Evolutionary conservation across 2,113 vertebrate genomes (phyloP).

Genomic region (Semnornis frantzii): DNA sequence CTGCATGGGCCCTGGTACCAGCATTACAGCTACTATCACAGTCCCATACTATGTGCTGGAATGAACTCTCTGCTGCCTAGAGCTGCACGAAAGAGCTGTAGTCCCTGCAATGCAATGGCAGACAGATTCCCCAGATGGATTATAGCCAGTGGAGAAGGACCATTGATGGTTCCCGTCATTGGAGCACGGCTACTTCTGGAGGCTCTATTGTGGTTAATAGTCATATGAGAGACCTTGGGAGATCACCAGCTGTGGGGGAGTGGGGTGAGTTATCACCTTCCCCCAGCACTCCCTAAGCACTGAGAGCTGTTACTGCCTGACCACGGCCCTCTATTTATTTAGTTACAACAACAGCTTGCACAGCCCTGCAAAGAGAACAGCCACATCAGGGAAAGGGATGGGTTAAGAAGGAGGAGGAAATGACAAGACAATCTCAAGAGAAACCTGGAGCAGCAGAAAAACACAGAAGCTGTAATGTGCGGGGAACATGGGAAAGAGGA

Average conservation of each 20-base stretch:
- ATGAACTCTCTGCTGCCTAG: not conserved
- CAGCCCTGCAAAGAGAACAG: not conserved
- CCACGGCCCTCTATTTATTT: not conserved
- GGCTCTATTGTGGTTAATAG: not conserved
- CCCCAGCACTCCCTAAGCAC: not conserved
- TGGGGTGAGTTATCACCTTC: not conserved
- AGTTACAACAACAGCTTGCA: not conserved
- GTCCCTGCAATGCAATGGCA: not conserved
- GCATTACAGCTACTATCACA: not conserved
- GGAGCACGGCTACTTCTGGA: not conserved
- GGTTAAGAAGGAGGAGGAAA: conserved; percentile 26
- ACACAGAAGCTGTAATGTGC: not conserved
- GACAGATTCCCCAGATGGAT: not conserved
- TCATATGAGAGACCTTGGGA: not conserved
- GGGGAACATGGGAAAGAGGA: not conserved
- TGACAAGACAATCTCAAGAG: not conserved
- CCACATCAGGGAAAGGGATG: not conserved
- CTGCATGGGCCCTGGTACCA: fast-evolving
- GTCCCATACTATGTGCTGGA: fast-evolving
- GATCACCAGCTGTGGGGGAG: fast-evolving
- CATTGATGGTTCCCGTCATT: not conserved
- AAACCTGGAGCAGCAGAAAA: conserved; percentile 28
- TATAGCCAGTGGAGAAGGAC: not conserved
- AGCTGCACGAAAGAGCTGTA: not conserved
- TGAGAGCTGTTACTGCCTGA: not conserved